Conservation (phyloP, 2,888 invertebrate genomes). For the Miltochrista miniata region DNA sequence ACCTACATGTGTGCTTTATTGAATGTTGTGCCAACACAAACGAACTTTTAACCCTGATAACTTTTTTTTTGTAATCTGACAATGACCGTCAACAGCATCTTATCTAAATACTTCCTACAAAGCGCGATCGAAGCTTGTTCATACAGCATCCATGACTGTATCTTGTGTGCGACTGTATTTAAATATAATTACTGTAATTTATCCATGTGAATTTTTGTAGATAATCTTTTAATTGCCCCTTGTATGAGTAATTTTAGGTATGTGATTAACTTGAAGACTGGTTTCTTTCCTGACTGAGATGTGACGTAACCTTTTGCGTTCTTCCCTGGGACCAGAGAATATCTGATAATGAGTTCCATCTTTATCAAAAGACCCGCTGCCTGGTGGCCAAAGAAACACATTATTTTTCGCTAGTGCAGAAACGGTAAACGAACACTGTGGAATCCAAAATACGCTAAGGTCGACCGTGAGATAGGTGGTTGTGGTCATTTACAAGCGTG, state of each 20-base stretch:
- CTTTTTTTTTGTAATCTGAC: not conserved
- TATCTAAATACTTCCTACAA: constrained; percentile 4
- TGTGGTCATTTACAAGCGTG: too few relatives aligned
- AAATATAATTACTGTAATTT: constrained; percentile 29
- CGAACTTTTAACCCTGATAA: not conserved
- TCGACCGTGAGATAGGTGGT: too few relatives aligned
- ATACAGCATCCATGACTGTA: constrained; percentile 12
- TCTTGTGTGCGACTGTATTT: constrained; percentile 16
- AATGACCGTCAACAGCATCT: not conserved
- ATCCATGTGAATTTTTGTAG: constrained; percentile 23
- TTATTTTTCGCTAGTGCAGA: too few relatives aligned
- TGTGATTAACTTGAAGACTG: constrained; percentile 8
- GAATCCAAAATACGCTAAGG: too few relatives aligned
- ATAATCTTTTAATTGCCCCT: constrained; percentile 26
- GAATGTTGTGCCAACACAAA: not conserved
- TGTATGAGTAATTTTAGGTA: constrained; percentile 4
- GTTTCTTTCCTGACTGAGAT: not conserved
- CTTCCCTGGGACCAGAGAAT: too few relatives aligned
- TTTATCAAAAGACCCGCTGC: too few relatives aligned
- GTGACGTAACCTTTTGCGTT: too few relatives aligned
- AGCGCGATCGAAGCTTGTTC: not conserved
- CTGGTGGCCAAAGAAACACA: too few relatives aligned
- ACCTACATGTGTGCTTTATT: not conserved
- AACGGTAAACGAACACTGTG: too few relatives aligned
- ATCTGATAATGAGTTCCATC: too few relatives aligned